Base-by-base conservation (phyloP, 2,888 invertebrate genomes). In the Drosophila lutescens region DNA sequence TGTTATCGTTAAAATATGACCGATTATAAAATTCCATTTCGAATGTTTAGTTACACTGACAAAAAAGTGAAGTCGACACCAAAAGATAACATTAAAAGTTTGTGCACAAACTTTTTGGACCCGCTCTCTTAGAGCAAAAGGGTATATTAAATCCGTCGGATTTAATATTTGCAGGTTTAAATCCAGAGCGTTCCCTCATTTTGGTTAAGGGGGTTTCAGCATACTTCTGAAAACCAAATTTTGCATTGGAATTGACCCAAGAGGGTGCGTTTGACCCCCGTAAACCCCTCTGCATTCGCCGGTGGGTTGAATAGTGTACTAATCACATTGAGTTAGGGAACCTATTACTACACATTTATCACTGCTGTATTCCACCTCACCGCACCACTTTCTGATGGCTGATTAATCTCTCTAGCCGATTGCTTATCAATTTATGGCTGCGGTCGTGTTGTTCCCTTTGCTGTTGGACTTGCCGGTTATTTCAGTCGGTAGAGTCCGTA, bases 401-500 rank as follows among this genome's bases (percentile, higher is more conserved):
- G 70, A 70, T 68, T 69, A 71, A 62, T 60, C 71, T 53, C 44
- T 47, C 30, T 38, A 65, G 53, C 51, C 69, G 74, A 82, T 83
- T 87, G 72, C 86, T 83, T 83, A 87, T 87, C 87, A 85, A 73
- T 81, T 79, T 77, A 77, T 74, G 76, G 40, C 46, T 60, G 51
- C 61, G 69, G 57, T 67, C 51, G 60, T 44, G 17, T 55, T 38
- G 23, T 55, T 49, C 20, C 44, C 5, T 17, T 17, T 60, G 54
- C 10, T 17, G 44, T 38, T 23, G n/a, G 23, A 34, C 60, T 61
- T 43, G 63, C 63, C 63, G 34, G 72, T 46, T 65, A 38, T 40
- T 56, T 63, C 61, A 44, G 74, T 67, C 43, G 60, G 46, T 61
- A 47, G 50, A 63, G 47, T 32, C 20, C 34, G 7, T 70, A 36